A percentile compares a stretch with the other conserved stretches of the same genome.
phyloP scores from a whole-genome alignment of 2,888 invertebrate genomes.

The Cataglyphis cursor region DNA sequence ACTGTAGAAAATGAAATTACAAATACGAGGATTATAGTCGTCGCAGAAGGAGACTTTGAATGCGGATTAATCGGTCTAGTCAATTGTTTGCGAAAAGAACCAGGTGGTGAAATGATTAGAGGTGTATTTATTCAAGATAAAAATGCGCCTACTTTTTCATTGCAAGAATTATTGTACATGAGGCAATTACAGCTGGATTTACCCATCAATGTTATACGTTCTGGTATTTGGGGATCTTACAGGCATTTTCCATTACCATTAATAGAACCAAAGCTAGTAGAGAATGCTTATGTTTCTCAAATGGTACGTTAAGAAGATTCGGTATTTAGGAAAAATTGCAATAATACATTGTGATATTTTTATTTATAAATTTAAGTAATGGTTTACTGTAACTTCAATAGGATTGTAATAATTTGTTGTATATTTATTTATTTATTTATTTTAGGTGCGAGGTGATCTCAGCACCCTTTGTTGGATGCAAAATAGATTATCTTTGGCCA shows the following conservation, averaged over 20 bases:
- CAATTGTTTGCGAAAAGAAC: slow-evolving; percentile 94
- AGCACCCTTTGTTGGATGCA: not conserved
- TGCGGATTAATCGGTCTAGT: slow-evolving; percentile 94
- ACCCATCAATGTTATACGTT: slow-evolving; percentile 90
- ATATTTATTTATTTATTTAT: not conserved
- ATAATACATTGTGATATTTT: too few species aligned
- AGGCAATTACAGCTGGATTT: slow-evolving; percentile 91
- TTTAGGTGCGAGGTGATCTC: slow-evolving; percentile 10
- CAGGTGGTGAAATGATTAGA: slow-evolving; percentile 89
- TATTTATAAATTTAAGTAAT: too few species aligned
- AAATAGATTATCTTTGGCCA: not conserved
- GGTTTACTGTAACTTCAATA: not conserved
- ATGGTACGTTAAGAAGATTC: slow-evolving; percentile 74
- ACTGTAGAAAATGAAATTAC: slow-evolving; percentile 85
- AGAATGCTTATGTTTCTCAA: slow-evolving; percentile 93
- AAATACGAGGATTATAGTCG: slow-evolving; percentile 89
- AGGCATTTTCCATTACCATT: slow-evolving; percentile 91
- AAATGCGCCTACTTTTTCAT: slow-evolving; percentile 90
- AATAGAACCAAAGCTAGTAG: slow-evolving; percentile 86
- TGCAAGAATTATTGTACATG: slow-evolving; percentile 89
- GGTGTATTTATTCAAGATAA: slow-evolving; percentile 89
- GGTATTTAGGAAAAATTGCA: not conserved
- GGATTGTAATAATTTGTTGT: not conserved
- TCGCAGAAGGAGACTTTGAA: slow-evolving; percentile 90
- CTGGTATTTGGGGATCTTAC: slow-evolving; percentile 91